Evolutionary conservation across 2,797 vertebrate genomes (phyloP), one percentile per base, ranked within the genome.

Genomic region (Eulemur mongoz): DNA sequence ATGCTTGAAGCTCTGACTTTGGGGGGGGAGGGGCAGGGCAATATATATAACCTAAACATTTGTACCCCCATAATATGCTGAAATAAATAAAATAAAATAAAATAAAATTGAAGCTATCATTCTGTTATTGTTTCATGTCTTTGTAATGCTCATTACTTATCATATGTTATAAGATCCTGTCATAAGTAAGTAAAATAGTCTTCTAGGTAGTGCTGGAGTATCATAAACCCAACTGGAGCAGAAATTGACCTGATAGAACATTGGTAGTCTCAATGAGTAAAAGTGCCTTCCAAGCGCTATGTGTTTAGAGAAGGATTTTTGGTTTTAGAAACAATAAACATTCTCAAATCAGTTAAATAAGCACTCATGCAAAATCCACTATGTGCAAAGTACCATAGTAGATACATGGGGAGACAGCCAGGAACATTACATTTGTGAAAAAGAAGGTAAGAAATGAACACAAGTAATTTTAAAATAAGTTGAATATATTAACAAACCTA

Each of bases 321-420:
- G 35, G 43, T 91, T 70, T 59, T 18, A 81, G 32, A 92, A 87
- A 78, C 18, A 85, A 80, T 63, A 91, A 89, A 89, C 70, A 91
- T 80, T 80, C 20, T n/a, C 23, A 93, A 89, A 80, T 83, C 23
- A 35, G 63, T 91, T 94, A 89, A 93, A 50, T 50, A 88, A 81
- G 10, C 63, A 80, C n/a, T 59, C 15, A 30, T 61, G 17, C 14
- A 76, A 78, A 90, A 18, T 50, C 86, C 35, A 22, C 23, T 32
- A 54, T 54, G 17, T 1, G n/a, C 73, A 78, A 73, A 69, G 22
- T 10, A 59, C 80, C 38, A 2, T 89, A 52, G 50, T 48, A 38
- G 27, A 59, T 54, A 84, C 54, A 86, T 76, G 25, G 45, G 40
- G 32, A 92, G 35, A 93, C 5, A 65, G 10, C n/a, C 43, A 75